These are phyloP conservation scores for Mizuhopecten yessoensis DNA, from an alignment of 1,140 invertebrate species.

Conservation along the genomic window DNA sequence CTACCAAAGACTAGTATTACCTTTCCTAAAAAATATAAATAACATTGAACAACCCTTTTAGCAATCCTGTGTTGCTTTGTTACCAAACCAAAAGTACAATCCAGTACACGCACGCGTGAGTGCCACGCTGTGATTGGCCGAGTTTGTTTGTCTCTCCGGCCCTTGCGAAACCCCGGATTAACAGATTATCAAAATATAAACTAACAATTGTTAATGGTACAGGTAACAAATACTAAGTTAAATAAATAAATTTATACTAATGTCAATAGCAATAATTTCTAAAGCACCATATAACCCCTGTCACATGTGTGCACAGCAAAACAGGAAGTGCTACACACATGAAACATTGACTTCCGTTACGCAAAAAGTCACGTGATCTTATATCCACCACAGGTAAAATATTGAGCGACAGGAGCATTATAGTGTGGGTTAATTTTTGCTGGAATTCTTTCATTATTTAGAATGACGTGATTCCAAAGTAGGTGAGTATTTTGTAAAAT, in stretches of 20 bases:
- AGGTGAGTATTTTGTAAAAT: neutral
- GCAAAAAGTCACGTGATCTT: conserved; percentile 25
- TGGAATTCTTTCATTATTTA: conserved; percentile 12
- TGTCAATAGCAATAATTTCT: too few species aligned
- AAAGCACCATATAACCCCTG: too few species aligned
- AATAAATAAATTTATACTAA: too few species aligned
- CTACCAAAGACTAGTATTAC: neutral
- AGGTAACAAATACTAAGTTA: too few species aligned
- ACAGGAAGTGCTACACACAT: conserved; percentile 30
- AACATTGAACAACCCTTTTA: neutral
- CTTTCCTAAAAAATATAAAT: too few species aligned
- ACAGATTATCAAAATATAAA: too few species aligned
- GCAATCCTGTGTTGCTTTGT: neutral
- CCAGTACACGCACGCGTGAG: too few species aligned
- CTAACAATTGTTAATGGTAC: too few species aligned
- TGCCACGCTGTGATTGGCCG: too few species aligned
- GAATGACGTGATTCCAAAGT: conserved; percentile 23
- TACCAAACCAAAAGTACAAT: too few species aligned
- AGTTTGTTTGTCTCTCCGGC: too few species aligned
- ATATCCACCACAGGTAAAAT: conserved; percentile 12
- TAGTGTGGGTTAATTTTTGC: neutral
- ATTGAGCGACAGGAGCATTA: neutral
- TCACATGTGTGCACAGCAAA: neutral
- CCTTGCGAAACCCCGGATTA: too few species aligned
- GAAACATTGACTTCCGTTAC: neutral